Percentiles rank a stretch among this genome's conserved stretches.
Evolutionary conservation across 92 coral and sea anemone species (phyloP).

Genomic region (Phenganax marumi): DNA sequence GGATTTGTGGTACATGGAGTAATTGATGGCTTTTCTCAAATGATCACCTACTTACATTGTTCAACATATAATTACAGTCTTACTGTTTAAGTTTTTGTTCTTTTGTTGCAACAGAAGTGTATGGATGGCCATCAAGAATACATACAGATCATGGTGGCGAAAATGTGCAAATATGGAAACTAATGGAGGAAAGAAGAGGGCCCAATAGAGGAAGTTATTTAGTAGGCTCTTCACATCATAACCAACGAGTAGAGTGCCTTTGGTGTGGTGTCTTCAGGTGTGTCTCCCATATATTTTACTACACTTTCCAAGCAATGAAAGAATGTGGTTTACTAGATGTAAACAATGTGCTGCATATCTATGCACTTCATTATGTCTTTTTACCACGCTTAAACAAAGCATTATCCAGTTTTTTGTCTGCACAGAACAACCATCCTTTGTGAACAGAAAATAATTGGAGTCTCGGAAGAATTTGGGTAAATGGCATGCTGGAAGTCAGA

Average conservation of each 20-base stretch:
- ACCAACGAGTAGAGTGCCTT: conserved; percentile 12
- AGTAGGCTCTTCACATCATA: conserved; percentile 28
- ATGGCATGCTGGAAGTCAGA: conserved; percentile 37
- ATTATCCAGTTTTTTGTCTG: conserved; percentile 47
- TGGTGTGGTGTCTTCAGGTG: conserved; percentile 49
- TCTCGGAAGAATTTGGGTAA: conserved; percentile 40
- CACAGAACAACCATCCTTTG: conserved; percentile 60
- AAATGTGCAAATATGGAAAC: conserved; percentile 46
- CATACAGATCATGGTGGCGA: conserved; percentile 40
- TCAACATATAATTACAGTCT: conserved; percentile 23
- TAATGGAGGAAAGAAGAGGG: conserved; percentile 33
- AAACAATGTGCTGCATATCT: conserved; percentile 22
- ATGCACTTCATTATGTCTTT: conserved; percentile 13
- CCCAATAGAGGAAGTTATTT: conserved; percentile 36
- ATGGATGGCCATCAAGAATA: conserved; percentile 35
- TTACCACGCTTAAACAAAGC: conserved; percentile 27
- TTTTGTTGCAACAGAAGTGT: conserved; percentile 24
- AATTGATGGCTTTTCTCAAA: conserved; percentile 20
- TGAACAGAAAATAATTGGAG: conserved; percentile 39
- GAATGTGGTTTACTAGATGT: conserved; percentile 16
- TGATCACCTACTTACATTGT: conserved; percentile 27
- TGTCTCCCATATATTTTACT: conserved; percentile 39
- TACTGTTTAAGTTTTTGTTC: conserved; percentile 12
- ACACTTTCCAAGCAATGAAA: conserved; percentile 37
- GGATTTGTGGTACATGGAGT: conserved; percentile 18